These are phyloP conservation scores for Serripes groenlandicus DNA, from an alignment of 2,888 invertebrate genomes.

Conservation along the genomic window DNA sequence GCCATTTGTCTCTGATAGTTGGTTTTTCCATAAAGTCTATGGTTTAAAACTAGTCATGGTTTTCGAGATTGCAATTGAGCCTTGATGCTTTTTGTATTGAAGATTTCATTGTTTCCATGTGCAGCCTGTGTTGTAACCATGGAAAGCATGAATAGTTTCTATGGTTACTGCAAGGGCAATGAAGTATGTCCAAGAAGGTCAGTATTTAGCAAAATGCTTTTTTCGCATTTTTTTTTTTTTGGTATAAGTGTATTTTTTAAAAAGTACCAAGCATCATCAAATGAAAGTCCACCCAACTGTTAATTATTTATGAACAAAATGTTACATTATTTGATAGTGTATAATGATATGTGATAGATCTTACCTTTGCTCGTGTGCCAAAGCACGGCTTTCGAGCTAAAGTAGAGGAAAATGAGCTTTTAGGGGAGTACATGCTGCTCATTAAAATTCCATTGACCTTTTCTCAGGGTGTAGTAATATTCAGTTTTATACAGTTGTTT, in stretches of 20 bases:
- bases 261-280: neutral
- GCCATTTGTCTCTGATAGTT: constrained; percentile 17
- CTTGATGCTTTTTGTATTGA: constrained; percentile 39
- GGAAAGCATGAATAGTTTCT: neutral
- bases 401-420: neutral
- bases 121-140: constrained; percentile 4
- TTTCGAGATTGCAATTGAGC: constrained; percentile 54
- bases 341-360: constrained; percentile 61
- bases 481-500: too few species aligned
- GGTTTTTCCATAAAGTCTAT: constrained; percentile 32
- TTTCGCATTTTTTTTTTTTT: too few species aligned
- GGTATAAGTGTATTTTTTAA: constrained; percentile 8
- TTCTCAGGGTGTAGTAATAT: too few species aligned
- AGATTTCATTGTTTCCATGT: constrained; percentile 2
- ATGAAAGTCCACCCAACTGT: constrained; percentile 48
- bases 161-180: neutral
- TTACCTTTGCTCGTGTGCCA: constrained; percentile 55
- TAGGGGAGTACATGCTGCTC: too few species aligned
- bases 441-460: too few species aligned
- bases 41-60: constrained; percentile 59
- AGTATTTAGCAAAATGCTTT: constrained; percentile 63
- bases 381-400: constrained; percentile 29
- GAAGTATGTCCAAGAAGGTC: constrained; percentile 51
- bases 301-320: constrained; percentile 65
- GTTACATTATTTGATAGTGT: constrained; percentile 53